Conservation (phyloP, 2,113 vertebrate species). For the Macrotis lagotis region DNA sequence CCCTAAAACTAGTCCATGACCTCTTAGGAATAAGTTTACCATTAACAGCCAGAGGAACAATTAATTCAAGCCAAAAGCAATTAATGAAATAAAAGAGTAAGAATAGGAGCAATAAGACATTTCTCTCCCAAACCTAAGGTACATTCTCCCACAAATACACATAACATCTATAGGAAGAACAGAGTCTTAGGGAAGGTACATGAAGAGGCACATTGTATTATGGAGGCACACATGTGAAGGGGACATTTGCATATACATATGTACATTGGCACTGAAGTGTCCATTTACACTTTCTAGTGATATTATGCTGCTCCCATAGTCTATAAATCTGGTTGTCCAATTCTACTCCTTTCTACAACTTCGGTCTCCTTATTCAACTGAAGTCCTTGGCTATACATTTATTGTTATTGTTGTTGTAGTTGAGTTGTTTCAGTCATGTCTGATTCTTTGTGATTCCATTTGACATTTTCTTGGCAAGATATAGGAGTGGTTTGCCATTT, state of each 20-base stretch:
- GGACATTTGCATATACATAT: background rate
- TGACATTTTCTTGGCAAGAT: background rate
- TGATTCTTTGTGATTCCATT: background rate
- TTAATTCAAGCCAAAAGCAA: background rate
- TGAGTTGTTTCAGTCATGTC: background rate
- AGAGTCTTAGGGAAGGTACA: background rate
- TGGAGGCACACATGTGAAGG: background rate
- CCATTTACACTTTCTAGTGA: background rate
- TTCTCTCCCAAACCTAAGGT: background rate
- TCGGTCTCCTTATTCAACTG: background rate
- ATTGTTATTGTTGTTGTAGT: background rate
- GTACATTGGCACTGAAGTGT: background rate
- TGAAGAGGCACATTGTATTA: background rate
- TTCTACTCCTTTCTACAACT: background rate
- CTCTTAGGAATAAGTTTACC: background rate
- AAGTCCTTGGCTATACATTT: background rate
- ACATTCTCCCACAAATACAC: background rate
- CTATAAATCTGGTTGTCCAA: background rate
- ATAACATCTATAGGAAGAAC: background rate
- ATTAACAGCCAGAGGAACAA: background rate
- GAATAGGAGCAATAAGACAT: background rate
- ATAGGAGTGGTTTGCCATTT: background rate
- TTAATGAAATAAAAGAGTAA: background rate
- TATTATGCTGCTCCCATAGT: background rate
- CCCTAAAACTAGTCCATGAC: background rate